Conservation (phyloP, 2,888 invertebrate genomes). For the Sicus ferrugineus region DNA sequence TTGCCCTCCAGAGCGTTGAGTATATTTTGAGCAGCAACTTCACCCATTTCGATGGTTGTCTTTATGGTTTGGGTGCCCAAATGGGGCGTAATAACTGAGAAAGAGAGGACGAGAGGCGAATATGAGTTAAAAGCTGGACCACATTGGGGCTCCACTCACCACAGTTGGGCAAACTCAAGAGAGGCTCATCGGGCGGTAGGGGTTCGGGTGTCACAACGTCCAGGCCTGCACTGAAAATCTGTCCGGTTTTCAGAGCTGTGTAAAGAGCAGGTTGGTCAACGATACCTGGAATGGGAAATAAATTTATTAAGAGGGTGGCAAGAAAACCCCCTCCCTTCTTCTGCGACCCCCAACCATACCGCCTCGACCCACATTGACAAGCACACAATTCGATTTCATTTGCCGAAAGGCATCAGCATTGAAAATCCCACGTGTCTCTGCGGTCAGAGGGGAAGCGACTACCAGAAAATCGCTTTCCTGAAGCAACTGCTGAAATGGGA, state of each 20-base stretch:
- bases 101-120: not conserved
- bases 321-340: not conserved
- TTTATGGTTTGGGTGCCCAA: constrained; percentile 84
- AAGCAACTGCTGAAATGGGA: constrained; percentile 76
- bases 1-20: constrained; percentile 76
- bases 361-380: constrained; percentile 88
- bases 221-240: constrained; percentile 87
- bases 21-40: constrained; percentile 82
- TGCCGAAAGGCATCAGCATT: constrained; percentile 77
- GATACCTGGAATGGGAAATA: constrained; percentile 64
- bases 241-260: constrained; percentile 75
- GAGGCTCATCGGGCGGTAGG: constrained; percentile 78
- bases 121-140: not conserved
- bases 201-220: constrained; percentile 95
- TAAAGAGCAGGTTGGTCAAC: constrained; percentile 83
- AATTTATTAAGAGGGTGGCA: constrained; percentile 1
- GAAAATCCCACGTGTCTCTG: constrained; percentile 82
- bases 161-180: constrained; percentile 81
- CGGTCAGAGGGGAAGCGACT: constrained; percentile 78
- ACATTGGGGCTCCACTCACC: constrained; percentile 66
- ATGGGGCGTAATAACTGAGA: constrained; percentile 81
- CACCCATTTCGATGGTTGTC: constrained; percentile 81
- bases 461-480: constrained; percentile 85
- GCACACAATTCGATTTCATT: constrained; percentile 87
- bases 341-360: constrained; percentile 53